These are phyloP conservation scores for Clepsis dumicolana DNA, from an alignment of 2,888 invertebrate genomes.

Conservation along the genomic window DNA sequence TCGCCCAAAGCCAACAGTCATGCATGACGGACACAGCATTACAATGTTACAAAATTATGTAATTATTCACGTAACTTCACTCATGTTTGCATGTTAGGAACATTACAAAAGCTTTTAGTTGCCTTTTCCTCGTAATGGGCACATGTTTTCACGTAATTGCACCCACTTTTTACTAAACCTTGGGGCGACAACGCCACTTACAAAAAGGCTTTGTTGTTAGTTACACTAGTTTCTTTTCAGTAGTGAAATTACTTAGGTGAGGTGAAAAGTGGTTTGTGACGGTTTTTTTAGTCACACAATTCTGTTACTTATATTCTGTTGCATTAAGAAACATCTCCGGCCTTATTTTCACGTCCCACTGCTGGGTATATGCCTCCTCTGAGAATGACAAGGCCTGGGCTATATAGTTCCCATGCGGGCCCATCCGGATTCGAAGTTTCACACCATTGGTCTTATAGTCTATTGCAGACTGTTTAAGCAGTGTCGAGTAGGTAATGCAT, in stretches of 20 bases:
- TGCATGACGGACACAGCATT: neutral
- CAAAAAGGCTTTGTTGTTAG: slow-evolving; percentile 7
- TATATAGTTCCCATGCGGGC: too few species aligned
- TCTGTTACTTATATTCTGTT: too few species aligned
- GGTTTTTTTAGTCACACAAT: too few species aligned
- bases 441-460: too few species aligned
- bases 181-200: neutral
- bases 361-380: too few species aligned
- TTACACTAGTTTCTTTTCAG: slow-evolving; percentile 12
- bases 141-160: slow-evolving; percentile 32
- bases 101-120: slow-evolving; percentile 16
- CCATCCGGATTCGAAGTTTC: too few species aligned
- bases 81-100: slow-evolving; percentile 11
- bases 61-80: slow-evolving; percentile 1
- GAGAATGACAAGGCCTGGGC: too few species aligned
- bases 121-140: slow-evolving; percentile 31
- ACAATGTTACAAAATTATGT: neutral
- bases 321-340: too few species aligned
- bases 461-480: too few species aligned
- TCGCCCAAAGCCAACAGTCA: neutral
- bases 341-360: too few species aligned
- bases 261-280: neutral
- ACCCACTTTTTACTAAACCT: slow-evolving; percentile 22
- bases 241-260: slow-evolving; percentile 8
- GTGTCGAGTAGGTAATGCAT: too few species aligned